A percentile compares a stretch with the other conserved stretches of the same genome.
These are phyloP conservation scores for Lasioglossum albipes DNA, from an alignment of 1,140 invertebrate genomes.

Conservation along the genomic window DNA sequence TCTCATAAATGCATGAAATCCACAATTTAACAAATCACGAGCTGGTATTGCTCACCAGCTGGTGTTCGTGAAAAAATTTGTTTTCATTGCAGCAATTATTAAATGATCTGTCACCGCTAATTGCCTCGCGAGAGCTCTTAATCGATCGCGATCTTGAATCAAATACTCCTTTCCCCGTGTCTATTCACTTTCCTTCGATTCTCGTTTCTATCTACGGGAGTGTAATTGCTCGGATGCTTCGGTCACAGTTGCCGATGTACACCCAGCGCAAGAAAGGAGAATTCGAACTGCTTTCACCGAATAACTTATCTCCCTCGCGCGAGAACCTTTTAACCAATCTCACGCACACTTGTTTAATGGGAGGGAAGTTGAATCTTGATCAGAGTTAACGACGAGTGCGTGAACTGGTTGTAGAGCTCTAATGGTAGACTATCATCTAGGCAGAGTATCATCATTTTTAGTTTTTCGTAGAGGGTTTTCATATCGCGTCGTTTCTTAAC, in stretches of 20 bases:
- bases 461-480: too few species aligned
- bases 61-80: neutral
- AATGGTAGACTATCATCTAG: too few species aligned
- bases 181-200: slow-evolving; percentile 41
- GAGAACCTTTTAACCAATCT: neutral
- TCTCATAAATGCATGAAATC: too few species aligned
- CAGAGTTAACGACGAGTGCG: neutral
- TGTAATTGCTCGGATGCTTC: slow-evolving; percentile 20
- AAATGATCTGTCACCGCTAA: neutral
- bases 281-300: slow-evolving; percentile 42
- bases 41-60: too few species aligned
- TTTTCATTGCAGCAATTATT: neutral
- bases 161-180: neutral
- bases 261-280: neutral
- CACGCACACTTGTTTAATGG: neutral
- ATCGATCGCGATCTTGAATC: neutral
- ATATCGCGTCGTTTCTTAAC: too few species aligned
- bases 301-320: slow-evolving; percentile 15
- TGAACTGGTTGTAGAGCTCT: neutral
- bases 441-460: neutral
- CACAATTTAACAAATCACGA: too few species aligned
- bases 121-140: neutral
- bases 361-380: slow-evolving; percentile 3
- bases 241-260: slow-evolving; percentile 17
- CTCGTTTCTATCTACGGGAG: slow-evolving; percentile 35